Evolutionary conservation across 2,113 vertebrate species (phyloP), one percentile per base, ranked within the genome.

Genomic region (Eira barbara): DNA sequence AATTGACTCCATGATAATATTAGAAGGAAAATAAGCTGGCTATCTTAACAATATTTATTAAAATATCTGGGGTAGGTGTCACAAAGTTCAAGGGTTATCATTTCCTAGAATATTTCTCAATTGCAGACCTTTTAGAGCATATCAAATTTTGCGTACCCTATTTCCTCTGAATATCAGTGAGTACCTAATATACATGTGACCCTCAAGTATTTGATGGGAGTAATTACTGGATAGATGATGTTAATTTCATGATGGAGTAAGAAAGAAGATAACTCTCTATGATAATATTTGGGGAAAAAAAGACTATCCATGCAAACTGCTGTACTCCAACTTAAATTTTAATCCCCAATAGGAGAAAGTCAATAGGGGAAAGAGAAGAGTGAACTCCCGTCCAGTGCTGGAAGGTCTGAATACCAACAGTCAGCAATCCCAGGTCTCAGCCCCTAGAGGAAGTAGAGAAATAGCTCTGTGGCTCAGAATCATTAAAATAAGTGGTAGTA

Each of bases 11-110:
- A 29, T 83, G 78, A 73, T 61, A 93, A 86, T 82, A 34, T 71
- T 92, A 78, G 57, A 29, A 83, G 92, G 63, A 95, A 97, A 96
- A 94, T 85, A 94, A 97, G 31, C n/a, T 82, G 27, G 14, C 12
- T 94, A 21, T 95, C 67, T 87, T 89, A 79, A 92, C 20, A 80
- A 34, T 63, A 82, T 88, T 93, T 91, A 47, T 92, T 89, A 67
- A 94, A 95, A 52, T 93, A 87, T 45, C 11, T 76, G 39, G 23
- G 91, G 42, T 76, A 63, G 47, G 36, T 95, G 21, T 31, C 57
- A 89, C 49, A 93, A 73, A 29, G 1, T 61, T 93, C 79, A 95
- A 31, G 83, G 59, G 39, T 47, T 78, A 59, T 83, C 85, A 76
- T 89, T 81, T 95, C 55, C 4, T 78, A 27, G 11, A 79, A 7